Base-by-base conservation (phyloP, 2,113 vertebrate species). In the Spheniscus mendiculus region DNA sequence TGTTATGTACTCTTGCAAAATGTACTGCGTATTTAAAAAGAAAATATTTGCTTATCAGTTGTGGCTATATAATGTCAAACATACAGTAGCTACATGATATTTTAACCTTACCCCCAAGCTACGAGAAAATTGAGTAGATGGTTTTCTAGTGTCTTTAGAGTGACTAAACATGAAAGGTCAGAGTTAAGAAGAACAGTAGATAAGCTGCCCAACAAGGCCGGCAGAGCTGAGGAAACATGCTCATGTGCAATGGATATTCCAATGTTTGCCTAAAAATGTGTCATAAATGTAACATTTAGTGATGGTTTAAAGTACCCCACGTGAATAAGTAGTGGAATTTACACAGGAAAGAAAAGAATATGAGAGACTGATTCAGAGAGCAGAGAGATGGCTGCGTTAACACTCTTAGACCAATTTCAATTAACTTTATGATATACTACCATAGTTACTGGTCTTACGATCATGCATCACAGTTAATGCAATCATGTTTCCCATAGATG, bases 21-120 rank as follows among this genome's bases (percentile, higher is more conserved):
- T 18, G 27, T 58, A 92, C 45, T 26, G 9, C 62, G 66, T 30
- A 87, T 95, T 97, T 90, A 72, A 88, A 97, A 96, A 89, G 90
- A 97, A 97, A 97, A 97, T 90, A 95, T 95, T 97, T 95, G 82
- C 91, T 94, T 93, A 97, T 96, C 87, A 65, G 49, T 89, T 79
- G 56, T 53, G 88, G 82, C 58, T 90, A 16, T 77, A 47, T 85
- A 94, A 97, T 69, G 66, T 93, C 84, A 95, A 97, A 93, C 90
- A 89, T 27, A 65, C 3, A 0, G 84, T 82, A 95, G 79, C 90
- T 94, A 93, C 96, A 90, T 69, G 92, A 15, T 94, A 62, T 83
- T 95, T 97, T 97, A 97, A 97, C 95, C 93, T 95, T 85, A 84
- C 82, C 94, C 93, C 47, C 58, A 61, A 95, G 96, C 83, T 65